These are phyloP conservation scores for Calliphora vomitoria DNA, from an alignment of 2,888 invertebrate genomes.

Conservation along the genomic window DNA sequence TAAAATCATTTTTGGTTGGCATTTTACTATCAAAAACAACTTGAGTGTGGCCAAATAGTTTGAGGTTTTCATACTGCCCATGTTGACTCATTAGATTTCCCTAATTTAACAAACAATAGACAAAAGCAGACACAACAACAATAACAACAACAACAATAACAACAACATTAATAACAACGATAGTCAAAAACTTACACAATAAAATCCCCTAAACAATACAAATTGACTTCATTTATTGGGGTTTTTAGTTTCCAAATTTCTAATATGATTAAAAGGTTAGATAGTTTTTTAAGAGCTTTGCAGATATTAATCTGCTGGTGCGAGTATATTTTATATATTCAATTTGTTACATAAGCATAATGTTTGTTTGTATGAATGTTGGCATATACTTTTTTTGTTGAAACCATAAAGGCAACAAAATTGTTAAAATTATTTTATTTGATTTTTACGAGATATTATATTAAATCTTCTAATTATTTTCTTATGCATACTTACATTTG, in stretches of 20 bases:
- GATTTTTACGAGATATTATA: background rate
- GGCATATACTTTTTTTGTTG: background rate
- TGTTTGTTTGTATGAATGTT: background rate
- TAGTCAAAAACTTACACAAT: constrained; percentile 4
- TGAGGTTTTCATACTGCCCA: constrained; percentile 30
- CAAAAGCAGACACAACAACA: background rate
- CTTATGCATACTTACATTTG: background rate
- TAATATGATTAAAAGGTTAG: constrained; percentile 41
- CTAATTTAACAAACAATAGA: constrained; percentile 49
- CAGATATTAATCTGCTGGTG: background rate
- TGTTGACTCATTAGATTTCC: constrained; percentile 33
- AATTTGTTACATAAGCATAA: background rate
- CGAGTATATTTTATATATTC: background rate
- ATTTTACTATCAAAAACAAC: constrained; percentile 51
- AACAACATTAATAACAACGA: background rate
- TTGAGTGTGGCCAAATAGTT: constrained; percentile 55
- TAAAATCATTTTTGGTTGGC: constrained; percentile 55
- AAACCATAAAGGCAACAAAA: background rate
- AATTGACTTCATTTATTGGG: constrained; percentile 28
- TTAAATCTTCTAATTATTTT: constrained; percentile 7
- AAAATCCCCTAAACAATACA: constrained; percentile 6
- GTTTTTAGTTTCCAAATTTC: background rate
- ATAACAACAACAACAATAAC: background rate
- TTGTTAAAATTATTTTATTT: background rate
- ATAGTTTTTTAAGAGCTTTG: constrained; percentile 8